Percentiles rank a stretch among this genome's conserved stretches.
Evolutionary conservation across 2,888 invertebrate genomes (phyloP).

Genomic region (Cephus pulcher): DNA sequence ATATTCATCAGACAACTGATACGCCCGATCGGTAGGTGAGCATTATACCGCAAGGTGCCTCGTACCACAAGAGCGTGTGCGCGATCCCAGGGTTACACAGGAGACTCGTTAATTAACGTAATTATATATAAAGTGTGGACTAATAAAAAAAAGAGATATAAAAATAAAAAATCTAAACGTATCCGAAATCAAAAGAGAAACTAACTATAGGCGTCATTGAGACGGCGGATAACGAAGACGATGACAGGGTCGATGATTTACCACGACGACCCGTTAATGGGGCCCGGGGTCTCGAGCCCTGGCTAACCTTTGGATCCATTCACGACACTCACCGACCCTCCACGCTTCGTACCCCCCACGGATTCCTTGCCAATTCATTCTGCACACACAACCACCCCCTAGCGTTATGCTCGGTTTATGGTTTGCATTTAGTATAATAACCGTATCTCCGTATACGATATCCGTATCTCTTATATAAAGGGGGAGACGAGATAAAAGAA

Average conservation of each 20-base stretch:
- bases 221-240: conserved; percentile 63
- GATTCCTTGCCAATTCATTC: conserved; percentile 51
- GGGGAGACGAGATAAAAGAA: background rate
- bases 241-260: conserved; percentile 66
- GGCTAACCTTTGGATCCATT: conserved; percentile 60
- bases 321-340: conserved; percentile 43
- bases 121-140: background rate
- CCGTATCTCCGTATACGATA: conserved; percentile 27
- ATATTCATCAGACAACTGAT: background rate
- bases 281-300: conserved; percentile 38
- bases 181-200: background rate
- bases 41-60: background rate
- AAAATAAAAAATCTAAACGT: background rate
- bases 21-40: background rate
- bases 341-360: conserved; percentile 33
- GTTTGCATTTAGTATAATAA: conserved; percentile 62
- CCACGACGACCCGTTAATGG: conserved; percentile 57
- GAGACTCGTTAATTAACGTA: background rate
- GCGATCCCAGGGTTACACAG: background rate
- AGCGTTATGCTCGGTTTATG: conserved; percentile 52
- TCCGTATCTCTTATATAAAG: background rate
- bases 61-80: background rate
- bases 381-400: conserved; percentile 28
- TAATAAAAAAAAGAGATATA: background rate
- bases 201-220: background rate